Conservation (phyloP, 2,113 vertebrate species). For the Onychostruthus taczanowskii region DNA sequence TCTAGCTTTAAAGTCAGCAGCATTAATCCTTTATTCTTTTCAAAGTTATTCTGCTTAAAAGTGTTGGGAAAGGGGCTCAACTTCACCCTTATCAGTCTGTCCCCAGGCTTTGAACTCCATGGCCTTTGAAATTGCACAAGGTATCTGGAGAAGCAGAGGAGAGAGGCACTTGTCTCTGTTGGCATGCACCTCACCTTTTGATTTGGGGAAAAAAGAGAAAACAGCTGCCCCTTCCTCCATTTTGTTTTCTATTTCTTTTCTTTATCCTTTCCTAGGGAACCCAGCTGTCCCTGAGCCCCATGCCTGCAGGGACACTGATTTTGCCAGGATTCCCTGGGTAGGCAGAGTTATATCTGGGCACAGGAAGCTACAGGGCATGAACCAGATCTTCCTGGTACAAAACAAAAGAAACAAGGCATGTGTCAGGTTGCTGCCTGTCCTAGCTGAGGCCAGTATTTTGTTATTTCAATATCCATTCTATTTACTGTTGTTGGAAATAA, state of each 20-base stretch:
- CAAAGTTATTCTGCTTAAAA: background rate
- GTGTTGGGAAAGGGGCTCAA: background rate
- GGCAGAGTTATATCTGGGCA: background rate
- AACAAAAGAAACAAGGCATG: background rate
- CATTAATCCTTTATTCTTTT: background rate
- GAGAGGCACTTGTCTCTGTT: background rate
- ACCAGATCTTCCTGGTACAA: background rate
- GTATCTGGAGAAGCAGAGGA: background rate
- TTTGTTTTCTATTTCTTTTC: background rate
- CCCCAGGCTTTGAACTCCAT: rapidly evolving
- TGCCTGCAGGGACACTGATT: background rate
- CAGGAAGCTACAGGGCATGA: background rate
- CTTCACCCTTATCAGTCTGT: background rate
- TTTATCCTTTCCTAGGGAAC: background rate
- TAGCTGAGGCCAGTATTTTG: background rate
- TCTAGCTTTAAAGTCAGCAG: background rate
- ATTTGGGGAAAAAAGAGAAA: background rate
- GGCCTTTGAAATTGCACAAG: background rate
- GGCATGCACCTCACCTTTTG: rapidly evolving
- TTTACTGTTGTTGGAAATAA: background rate
- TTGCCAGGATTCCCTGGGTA: background rate
- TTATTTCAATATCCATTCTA: background rate
- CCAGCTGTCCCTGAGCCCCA: background rate
- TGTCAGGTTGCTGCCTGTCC: background rate
- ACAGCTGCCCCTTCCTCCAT: background rate